Evolutionary conservation across 2,888 invertebrate species (phyloP), one percentile per base, ranked within the genome.

Genomic region (Molanna angustata): DNA sequence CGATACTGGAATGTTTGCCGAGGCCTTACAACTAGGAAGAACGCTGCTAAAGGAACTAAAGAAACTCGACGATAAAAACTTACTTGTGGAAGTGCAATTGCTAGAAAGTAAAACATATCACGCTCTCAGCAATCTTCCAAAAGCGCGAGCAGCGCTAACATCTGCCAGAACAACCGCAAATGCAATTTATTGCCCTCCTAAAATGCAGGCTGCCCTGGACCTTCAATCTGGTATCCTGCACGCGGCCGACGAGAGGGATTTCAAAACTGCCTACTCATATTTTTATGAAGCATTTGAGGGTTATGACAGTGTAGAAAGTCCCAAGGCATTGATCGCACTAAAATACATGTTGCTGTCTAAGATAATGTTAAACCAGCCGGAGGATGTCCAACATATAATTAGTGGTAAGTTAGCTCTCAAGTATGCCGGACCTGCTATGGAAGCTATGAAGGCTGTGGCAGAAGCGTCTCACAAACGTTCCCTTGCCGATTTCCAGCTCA

Each of bases 241-340:
- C 74, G 99, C 99, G 7, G 98, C 98, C n/a, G 99, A 99, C 69
- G 99, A 99, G 72, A 88, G 93, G 64, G 99, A 99, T 69, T 99
- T 99, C 72, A 99, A 99, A 81, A 99, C 99, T 52, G 98, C 97
- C 40, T 99, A 95, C 75, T 99, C 98, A 50, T 99, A 99, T 69
- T 99, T 99, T 70, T 99, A 98, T 71, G 99, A 99, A 79, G 97
- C 97, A 11, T 99, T 98, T 72, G 99, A 99, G 78, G 95, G 97
- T 62, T 97, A 94, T 71, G 97, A 97, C 72, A 95, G 94, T 61
- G 90, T 95, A 3, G 94, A 95, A 64, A 88, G 86, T 65, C 84
- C 84, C 3, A 94, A 92, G 71, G 98, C 99, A 2, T 74, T 98
- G 20, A 90, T 88, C 18, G 93, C 95, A n/a, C 78, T 99, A 14